Evolutionary conservation across 2,888 invertebrate species (phyloP), one percentile per base, ranked within the genome.

Genomic region (Alloscopus bannaensis): DNA sequence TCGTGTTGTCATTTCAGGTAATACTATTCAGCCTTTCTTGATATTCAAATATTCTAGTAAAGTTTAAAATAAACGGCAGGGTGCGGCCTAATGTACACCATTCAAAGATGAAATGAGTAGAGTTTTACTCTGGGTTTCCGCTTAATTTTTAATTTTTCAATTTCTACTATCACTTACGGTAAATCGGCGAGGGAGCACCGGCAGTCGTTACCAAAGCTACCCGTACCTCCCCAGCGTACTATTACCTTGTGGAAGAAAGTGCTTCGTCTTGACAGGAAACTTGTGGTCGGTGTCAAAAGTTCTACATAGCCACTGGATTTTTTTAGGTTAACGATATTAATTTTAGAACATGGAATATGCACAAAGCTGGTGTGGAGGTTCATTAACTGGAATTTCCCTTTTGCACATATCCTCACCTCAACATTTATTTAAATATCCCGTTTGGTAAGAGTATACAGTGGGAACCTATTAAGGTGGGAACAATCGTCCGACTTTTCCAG

Each of bases 91-190:
- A n/a, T n/a, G n/a, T n/a, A n/a, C n/a, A n/a, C n/a, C 36, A 36
- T 36, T 6, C 36, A 36, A 36, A 8, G 36, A 36, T 13, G 36
- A 36, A 36, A 6, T 36, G 13, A 36, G 6, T 13, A 36, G 36
- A 36, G 36, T 36, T 36, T n/a, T n/a, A n/a, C 36, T 36, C 36
- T 36, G 36, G 13, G 36, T 13, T 47, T 70, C 13, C 16, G 16
- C 20, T 75, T 59, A 75, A 75, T 75, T 66, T 66, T 73, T 73
- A 45, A 73, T 45, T 31, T 59, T 75, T 75, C 75, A 75, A 75
- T 75, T 75, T 45, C 73, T 65, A 28, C 20, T 47, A 57, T 45
- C 65, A 57, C 66, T 73, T 73, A 20, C 20, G 2, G 16, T 13
- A 59, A 68, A 75, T 68, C 50, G 60, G 75, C 28, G 45, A 20